Base-by-base conservation (phyloP, 2,113 vertebrate species). In the Zootoca vivipara region DNA sequence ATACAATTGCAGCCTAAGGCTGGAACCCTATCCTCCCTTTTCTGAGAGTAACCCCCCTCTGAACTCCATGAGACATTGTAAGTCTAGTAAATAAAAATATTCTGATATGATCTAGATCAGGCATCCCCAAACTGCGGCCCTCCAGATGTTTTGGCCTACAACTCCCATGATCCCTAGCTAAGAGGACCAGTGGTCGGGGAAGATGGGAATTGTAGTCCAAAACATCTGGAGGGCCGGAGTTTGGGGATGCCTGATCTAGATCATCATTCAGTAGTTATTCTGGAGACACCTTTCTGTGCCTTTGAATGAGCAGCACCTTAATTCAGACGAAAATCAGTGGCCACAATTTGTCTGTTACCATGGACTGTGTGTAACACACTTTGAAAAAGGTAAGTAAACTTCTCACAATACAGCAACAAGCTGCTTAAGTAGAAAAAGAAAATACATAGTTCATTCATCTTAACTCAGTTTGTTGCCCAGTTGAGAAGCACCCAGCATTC, bases 341-440 rank as follows among this genome's bases (percentile, higher is more conserved):
- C 46, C 77, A 82, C 2, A 89, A 89, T 88, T 92, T 91, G 70
- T 22, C 73, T 78, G 0, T 73, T 92, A 86, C 15, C 85, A 90
- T 91, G 72, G 74, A 92, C 91, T 89, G 93, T 90, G 88, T 70
- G 22, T 78, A 86, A 82, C 81, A 81, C 77, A 93, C 91, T 95
- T 95, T 92, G 75, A 91, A 92, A 38, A 75, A 89, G 80, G 86
- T 86, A 78, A 91, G 81, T 87, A 70, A 91, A 91, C 69, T 85
- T 77, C 65, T 92, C 89, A 92, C 80, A 93, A 83, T 78, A 83
- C 7, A 58, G 70, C 73, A 78, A 90, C 89, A 91, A 93, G 70
- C 86, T 94, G 89, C 88, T 86, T 92, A 64, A 93, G 92, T 80
- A 78, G 91, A 93, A 92, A 92, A 92, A 92, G 52, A 88, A 92